phyloP scores from a whole-genome alignment of 1,140 invertebrate species.

The Scaptomyza montana region DNA sequence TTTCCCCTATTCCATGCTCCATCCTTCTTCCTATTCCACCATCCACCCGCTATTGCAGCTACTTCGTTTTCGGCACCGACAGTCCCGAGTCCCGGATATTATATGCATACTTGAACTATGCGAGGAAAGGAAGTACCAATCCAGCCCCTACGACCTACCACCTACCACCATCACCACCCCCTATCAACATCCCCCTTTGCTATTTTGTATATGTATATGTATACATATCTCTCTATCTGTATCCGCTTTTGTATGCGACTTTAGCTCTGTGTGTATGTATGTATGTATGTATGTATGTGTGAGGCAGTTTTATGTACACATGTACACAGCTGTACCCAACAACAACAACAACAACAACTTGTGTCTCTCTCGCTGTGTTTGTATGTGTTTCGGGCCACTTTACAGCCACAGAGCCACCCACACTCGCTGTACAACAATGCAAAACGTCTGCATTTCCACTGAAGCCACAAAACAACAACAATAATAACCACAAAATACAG shows the following conservation, averaged over 20 bases:
- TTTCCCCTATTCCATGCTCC: not conserved
- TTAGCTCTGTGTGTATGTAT: slow-evolving; percentile 21
- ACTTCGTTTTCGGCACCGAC: slow-evolving; percentile 71
- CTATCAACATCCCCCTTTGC: slow-evolving; percentile 1
- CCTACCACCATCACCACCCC: not conserved
- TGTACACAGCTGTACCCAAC: slow-evolving; percentile 69
- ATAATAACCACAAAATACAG: slow-evolving; percentile 6
- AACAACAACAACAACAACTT: slow-evolving; percentile 2
- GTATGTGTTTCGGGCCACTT: slow-evolving; percentile 71
- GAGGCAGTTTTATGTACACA: slow-evolving; percentile 66
- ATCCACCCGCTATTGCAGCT: slow-evolving; percentile 26
- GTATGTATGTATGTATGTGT: slow-evolving; percentile 23
- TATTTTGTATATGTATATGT: slow-evolving; percentile 81
- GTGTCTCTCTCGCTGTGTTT: slow-evolving; percentile 30
- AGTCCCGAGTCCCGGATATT: slow-evolving; percentile 69
- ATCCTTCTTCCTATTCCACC: not conserved
- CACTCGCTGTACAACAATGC: slow-evolving; percentile 68
- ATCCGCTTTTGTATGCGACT: slow-evolving; percentile 72
- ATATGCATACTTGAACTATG: slow-evolving; percentile 82
- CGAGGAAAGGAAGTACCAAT: slow-evolving; percentile 65
- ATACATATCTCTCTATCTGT: slow-evolving; percentile 42
- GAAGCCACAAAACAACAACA: slow-evolving; percentile 69
- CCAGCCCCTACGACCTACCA: not conserved
- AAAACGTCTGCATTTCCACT: slow-evolving; percentile 81
- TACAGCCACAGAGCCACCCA: slow-evolving; percentile 67